Percentiles rank a stretch among this genome's conserved stretches.
phyloP scores from a whole-genome alignment of 2,113 vertebrate species.

The Illadopsis cleaveri region DNA sequence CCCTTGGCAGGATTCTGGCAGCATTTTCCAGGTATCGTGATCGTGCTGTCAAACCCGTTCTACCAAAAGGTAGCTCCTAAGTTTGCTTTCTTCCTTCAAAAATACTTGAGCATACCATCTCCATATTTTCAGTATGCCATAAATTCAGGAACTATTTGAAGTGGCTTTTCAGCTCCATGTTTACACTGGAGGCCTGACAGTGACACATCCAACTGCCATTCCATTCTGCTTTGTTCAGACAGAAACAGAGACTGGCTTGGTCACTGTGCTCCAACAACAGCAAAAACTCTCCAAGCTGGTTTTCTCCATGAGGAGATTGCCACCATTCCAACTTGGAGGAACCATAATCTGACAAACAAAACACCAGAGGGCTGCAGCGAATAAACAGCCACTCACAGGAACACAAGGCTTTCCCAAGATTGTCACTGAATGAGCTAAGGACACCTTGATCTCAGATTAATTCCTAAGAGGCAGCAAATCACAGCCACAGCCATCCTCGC shows the following conservation, averaged over 20 bases:
- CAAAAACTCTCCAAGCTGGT: background rate
- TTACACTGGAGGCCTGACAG: background rate
- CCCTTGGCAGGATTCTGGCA: background rate
- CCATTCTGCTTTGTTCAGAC: background rate
- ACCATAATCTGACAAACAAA: background rate
- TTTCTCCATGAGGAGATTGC: background rate
- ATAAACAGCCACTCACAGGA: background rate
- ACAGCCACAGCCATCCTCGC: rapidly evolving
- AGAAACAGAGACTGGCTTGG: background rate
- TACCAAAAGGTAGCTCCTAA: background rate
- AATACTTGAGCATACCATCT: background rate
- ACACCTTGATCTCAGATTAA: background rate
- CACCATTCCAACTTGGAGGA: background rate
- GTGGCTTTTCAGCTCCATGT: background rate
- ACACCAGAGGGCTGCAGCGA: background rate
- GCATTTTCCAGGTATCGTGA: background rate
- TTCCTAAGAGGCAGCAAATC: background rate
- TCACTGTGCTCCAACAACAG: background rate
- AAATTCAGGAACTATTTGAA: background rate
- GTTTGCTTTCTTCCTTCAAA: background rate
- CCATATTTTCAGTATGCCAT: background rate
- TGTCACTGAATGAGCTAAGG: background rate
- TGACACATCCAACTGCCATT: background rate
- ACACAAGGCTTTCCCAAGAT: background rate
- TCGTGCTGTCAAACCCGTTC: rapidly evolving